These are phyloP conservation scores for Meloidogyne chitwoodi DNA, from an alignment of 1,140 invertebrate species.

Conservation along the genomic window DNA sequence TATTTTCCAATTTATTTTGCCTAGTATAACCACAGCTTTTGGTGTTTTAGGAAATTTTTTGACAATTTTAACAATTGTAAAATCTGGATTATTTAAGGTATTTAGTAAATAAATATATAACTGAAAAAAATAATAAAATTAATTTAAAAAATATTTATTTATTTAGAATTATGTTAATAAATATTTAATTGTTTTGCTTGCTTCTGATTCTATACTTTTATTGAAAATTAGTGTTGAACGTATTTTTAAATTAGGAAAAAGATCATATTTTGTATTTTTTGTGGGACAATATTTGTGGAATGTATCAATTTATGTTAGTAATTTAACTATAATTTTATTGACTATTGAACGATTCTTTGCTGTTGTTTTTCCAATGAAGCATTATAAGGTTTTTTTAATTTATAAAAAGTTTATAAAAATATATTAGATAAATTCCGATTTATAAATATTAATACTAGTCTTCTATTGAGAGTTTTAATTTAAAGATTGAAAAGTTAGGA, in stretches of 20 bases:
- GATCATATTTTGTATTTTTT: neutral
- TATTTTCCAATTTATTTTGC: neutral
- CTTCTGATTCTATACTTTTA: conserved; percentile 9
- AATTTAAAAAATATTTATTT: too few relatives aligned
- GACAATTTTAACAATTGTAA: conserved; percentile 11
- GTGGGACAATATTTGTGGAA: conserved; percentile 10
- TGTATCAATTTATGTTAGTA: conserved; percentile 11
- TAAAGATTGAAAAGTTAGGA: too few relatives aligned
- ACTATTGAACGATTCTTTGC: conserved; percentile 16
- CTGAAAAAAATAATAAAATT: neutral
- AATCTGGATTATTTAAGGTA: conserved; percentile 8
- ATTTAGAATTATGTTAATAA: conserved; percentile 15
- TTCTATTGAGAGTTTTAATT: too few relatives aligned
- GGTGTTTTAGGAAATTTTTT: neutral
- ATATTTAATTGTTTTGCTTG: conserved; percentile 10
- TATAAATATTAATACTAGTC: too few relatives aligned
- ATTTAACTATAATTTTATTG: conserved; percentile 4
- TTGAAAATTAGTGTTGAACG: neutral
- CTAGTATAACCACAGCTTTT: neutral
- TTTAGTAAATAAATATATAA: neutral
- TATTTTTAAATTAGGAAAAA: conserved; percentile 4
- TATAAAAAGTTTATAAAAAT: neutral
- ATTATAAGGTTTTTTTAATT: conserved; percentile 1
- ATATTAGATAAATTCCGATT: neutral
- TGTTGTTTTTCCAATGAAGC: conserved; percentile 6